Evolutionary conservation across 2,113 vertebrate species (phyloP), one percentile per base, ranked within the genome.

Genomic region (Phalacrocorax carbo): DNA sequence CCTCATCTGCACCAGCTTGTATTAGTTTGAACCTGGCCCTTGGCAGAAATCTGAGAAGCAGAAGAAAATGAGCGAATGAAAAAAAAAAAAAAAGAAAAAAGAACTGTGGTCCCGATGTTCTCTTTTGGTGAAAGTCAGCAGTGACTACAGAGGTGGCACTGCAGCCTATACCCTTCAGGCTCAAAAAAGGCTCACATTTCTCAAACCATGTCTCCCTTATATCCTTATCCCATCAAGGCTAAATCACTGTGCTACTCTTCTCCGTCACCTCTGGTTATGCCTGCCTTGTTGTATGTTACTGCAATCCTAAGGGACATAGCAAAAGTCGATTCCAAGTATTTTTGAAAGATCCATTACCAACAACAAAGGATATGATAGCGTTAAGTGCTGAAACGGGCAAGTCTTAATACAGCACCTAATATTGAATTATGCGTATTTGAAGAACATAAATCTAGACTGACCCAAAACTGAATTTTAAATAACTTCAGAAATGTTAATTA

Each of bases 401-500:
- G 52, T 42, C 76, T 86, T 71, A 86, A 86, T 13, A 80, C 7
- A 91, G 81, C 38, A 75, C 70, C 40, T 17, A 11, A 30, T 30
- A 69, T 15, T 80, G 6, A 12, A 44, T 78, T 58, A 60, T 5
- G 32, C n/a, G 17, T 80, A 17, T 72, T 85, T 84, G 57, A 27
- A 91, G 7, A 93, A 42, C 58, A 81, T 40, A 78, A 94, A 90
- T 25, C 25, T 62, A 82, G 16, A 89, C 69, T 87, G 52, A 66
- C 40, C 69, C 22, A 11, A 71, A 76, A 51, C 27, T 51, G 42
- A 48, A 88, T 93, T 90, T 71, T 29, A 62, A 93, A 80, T 85
- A 77, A 32, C 15, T 93, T 78, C 82, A 92, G 72, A 88, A 91
- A 86, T 27, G 44, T 64, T 96, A 94, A 97, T 94, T 88, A 70